Evolutionary conservation across 2,113 vertebrate genomes (phyloP).

Genomic region (Xenotilapia caudafasciata): DNA sequence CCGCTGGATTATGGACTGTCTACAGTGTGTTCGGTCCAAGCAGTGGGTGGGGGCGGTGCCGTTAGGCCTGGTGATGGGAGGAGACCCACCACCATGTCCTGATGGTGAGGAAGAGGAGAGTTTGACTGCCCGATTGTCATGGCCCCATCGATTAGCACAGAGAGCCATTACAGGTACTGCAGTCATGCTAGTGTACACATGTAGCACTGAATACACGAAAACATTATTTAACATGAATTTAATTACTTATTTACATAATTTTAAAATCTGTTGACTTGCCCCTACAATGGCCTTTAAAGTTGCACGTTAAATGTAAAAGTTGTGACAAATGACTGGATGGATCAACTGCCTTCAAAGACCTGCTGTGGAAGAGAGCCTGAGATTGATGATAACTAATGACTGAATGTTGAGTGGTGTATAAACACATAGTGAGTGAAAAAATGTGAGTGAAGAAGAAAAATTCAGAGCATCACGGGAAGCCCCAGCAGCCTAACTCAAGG

Average conservation of each 20-base stretch:
- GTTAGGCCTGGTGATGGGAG: constrained; percentile 69
- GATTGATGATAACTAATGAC: not conserved
- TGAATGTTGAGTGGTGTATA: not conserved
- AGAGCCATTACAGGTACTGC: constrained; percentile 43
- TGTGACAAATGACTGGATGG: not conserved
- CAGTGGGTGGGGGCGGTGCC: constrained; percentile 68
- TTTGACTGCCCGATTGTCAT: constrained; percentile 26
- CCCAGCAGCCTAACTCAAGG: not conserved
- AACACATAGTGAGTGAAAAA: not conserved
- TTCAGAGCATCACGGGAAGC: not conserved
- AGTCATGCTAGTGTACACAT: not conserved
- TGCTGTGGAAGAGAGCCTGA: not conserved
- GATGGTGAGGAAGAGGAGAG: constrained; percentile 42
- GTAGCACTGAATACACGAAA: not conserved
- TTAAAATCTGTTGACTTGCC: not conserved
- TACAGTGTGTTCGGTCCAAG: constrained; percentile 70
- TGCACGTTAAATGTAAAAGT: not conserved
- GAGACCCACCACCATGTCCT: constrained; percentile 43
- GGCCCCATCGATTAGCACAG: constrained; percentile 28
- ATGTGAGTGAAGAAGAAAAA: not conserved
- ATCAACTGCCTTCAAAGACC: not conserved
- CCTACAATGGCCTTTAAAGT: not conserved
- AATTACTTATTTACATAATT: not conserved
- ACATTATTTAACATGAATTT: not conserved
- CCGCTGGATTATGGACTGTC: constrained; percentile 75